Evolutionary conservation across 2,888 invertebrate genomes (phyloP).

Genomic region (Mycalesis mineus): DNA sequence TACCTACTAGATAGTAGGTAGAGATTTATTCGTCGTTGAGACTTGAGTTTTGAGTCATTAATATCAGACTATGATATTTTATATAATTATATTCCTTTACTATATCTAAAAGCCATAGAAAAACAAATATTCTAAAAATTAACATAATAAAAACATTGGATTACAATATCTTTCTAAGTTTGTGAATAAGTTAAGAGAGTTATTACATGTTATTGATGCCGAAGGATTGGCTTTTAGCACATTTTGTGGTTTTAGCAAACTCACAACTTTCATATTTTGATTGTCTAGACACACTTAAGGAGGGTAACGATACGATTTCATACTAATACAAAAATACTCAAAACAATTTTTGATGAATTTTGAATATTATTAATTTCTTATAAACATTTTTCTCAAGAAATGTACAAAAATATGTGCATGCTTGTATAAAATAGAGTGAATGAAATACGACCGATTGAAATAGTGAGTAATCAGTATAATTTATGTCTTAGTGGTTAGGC

Average conservation of each 20-base stretch:
- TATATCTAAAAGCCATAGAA: no score
- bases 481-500: conserved; percentile 29
- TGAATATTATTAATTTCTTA: not conserved
- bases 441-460: conserved; percentile 14
- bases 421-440: not conserved
- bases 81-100: no score
- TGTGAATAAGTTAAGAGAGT: not conserved
- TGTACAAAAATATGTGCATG: not conserved
- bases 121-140: not conserved
- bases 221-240: conserved; percentile 10
- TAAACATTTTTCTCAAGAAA: not conserved
- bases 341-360: not conserved
- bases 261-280: conserved; percentile 14
- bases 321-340: no score
- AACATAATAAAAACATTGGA: not conserved
- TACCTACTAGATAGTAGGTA: no score
- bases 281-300: conserved; percentile 16
- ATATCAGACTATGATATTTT: no score
- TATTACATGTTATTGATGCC: not conserved
- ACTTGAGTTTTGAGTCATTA: no score
- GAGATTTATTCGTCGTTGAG: no score
- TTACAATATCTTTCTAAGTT: not conserved
- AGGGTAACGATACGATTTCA: no score
- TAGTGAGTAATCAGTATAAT: conserved; percentile 21
- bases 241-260: conserved; percentile 18